Base-by-base conservation (phyloP, 2,797 vertebrate genomes). In the Anniella stebbinsi region DNA sequence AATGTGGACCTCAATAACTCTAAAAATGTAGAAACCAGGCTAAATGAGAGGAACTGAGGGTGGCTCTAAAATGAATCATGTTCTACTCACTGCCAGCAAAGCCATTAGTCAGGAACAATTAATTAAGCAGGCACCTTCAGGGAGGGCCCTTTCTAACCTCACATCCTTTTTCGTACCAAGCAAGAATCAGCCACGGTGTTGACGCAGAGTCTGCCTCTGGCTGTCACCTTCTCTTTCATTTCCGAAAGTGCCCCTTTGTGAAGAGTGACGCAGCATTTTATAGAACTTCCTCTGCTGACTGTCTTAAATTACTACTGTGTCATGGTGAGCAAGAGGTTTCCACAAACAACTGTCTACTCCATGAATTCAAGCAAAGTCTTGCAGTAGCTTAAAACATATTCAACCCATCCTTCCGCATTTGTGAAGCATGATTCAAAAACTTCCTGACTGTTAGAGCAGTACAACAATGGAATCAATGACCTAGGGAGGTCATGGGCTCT, bases 121-220 rank as follows among this genome's bases (percentile, higher is more conserved):
- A 95, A 97, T 96, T 95, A 95, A 82, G 82, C 89, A 69, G 90
- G 83, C 78, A 92, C 87, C 87, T 91, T 87, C 84, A 90, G 89
- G 92, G 94, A 78, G n/a, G 84, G 66, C 60, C 28, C 91, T 94
- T 95, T 92, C 45, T 92, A 96, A 93, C 91, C 93, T 93, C 91
- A 33, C 36, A 45, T 90, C 90, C 91, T 91, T 89, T 60, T 63
- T 70, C 84, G 57, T 9, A 38, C 91, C 81, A 91, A 91, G 76
- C 0, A 0, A 94, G 93, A 88, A 87, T 88, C 70, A 90, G 83
- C 84, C 51, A 91, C 90, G 67, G 21, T 80, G 86, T 89, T 85
- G 86, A 89, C n/a, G 41, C 83, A 67, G 76, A 60, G 21, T 1
- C 73, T 77, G 89, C 45, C 85, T 80, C 73, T 77, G 89, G 60